These are phyloP conservation scores for Chrysotoxum bicinctum DNA, from an alignment of 2,888 invertebrate genomes.

Conservation along the genomic window DNA sequence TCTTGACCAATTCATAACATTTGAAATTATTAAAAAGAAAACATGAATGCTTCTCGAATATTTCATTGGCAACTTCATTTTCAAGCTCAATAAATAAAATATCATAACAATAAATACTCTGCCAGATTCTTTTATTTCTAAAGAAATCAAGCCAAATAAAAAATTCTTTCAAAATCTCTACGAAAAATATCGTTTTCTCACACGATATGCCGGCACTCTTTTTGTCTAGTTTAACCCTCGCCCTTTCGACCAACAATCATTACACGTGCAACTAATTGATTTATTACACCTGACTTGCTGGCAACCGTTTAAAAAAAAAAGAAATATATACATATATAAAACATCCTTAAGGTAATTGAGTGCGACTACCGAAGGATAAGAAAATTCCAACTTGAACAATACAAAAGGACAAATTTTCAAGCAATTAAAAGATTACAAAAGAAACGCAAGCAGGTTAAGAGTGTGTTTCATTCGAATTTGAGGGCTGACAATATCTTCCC, in stretches of 20 bases:
- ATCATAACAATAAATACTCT: slow-evolving; percentile 31
- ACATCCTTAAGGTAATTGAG: slow-evolving; percentile 29
- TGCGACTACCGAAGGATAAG: slow-evolving; percentile 51
- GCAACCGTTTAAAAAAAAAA: background rate
- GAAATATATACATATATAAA: background rate
- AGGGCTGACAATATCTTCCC: slow-evolving; percentile 47
- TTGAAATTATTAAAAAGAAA: background rate
- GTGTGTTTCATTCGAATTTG: slow-evolving; percentile 12
- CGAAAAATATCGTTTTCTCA: slow-evolving; percentile 40
- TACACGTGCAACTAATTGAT: slow-evolving; percentile 68
- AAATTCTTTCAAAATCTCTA: background rate
- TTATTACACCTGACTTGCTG: slow-evolving; percentile 66
- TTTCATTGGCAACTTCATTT: slow-evolving; percentile 55
- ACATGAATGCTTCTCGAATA: background rate
- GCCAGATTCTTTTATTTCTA: slow-evolving; percentile 33
- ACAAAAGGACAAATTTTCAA: slow-evolving; percentile 67
- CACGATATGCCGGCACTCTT: slow-evolving; percentile 43
- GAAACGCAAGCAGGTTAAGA: slow-evolving; percentile 48
- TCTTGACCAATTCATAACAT: slow-evolving; percentile 1
- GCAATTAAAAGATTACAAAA: slow-evolving; percentile 69
- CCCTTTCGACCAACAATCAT: slow-evolving; percentile 11
- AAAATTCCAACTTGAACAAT: slow-evolving; percentile 33
- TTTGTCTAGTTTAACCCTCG: slow-evolving; percentile 38
- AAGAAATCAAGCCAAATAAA: slow-evolving; percentile 60
- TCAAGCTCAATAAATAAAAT: slow-evolving; percentile 49